Evolutionary conservation across 37 sponge, comb jelly and placozoan species (phyloP), one percentile per base, ranked within the genome.

Genomic region (Petrosia ficiformis): DNA sequence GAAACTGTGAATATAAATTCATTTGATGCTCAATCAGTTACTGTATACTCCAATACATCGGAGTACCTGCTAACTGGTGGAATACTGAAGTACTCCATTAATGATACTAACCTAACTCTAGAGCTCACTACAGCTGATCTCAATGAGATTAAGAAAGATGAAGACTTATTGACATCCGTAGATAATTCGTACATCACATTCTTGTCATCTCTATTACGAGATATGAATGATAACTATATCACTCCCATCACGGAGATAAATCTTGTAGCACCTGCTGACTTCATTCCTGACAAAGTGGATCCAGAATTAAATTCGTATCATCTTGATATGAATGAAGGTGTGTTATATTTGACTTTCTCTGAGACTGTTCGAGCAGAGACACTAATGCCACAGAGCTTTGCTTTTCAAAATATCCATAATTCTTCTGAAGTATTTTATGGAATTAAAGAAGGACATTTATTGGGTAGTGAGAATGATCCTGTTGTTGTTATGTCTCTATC

Each of bases 131-230:
- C 82, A 34, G 1, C n/a, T 72, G 96, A 95, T 67, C 76, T 95
- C 64, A 95, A 91, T 73, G 86, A 86, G 67, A 76, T 95, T 35
- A 95, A 95, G 89, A 88, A 85, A 39, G 6, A 65, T 29, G 86
- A 87, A 33, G 28, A 57, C 24, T 78, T 95, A n/a, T 89, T 89
- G 26, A 82, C 77, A 14, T 60, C 71, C 35, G 26, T 57, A 1
- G 31, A 43, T 44, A 88, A 72, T 64, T 75, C 78, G 11, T 84
- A 68, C 61, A 42, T 95, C 8, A 4, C 39, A 1, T 76, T 78
- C 57, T 44, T 75, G n/a, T 16, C 35, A 40, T 30, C 70, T 39
- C 70, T 95, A 29, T 48, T 95, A 34, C 48, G 41, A 0, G 96
- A 95, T 69, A 95, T 91, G 89, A 80, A 82, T 40, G 54, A 42